Percentiles rank a stretch among this genome's conserved stretches.
Evolutionary conservation across 2,113 vertebrate species (phyloP).

Genomic region (Neotragus pygmaeus): DNA sequence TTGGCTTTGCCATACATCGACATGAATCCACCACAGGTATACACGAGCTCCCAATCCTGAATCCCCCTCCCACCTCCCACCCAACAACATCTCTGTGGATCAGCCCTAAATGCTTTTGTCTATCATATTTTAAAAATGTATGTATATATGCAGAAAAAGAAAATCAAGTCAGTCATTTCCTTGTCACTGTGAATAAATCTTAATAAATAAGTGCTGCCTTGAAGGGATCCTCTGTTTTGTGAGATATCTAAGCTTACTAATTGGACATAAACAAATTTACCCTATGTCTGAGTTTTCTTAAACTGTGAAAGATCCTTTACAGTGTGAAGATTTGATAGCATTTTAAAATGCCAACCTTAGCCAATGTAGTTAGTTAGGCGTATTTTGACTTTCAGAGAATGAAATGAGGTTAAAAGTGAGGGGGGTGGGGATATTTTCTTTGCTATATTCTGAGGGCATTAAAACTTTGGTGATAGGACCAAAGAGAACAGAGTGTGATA

Average conservation of each 20-base stretch:
- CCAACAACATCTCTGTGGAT: too few relatives aligned
- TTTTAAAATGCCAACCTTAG: slow-evolving; percentile 70
- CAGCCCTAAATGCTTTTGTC: not conserved
- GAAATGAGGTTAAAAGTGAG: slow-evolving; percentile 27
- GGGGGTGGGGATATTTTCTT: not conserved
- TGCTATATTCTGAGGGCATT: not conserved
- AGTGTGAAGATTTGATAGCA: slow-evolving; percentile 49
- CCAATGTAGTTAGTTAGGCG: slow-evolving; percentile 65
- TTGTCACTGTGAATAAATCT: not conserved
- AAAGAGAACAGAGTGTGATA: not conserved
- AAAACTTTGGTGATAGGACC: slow-evolving; percentile 16
- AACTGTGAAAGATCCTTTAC: slow-evolving; percentile 64
- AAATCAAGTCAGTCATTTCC: not conserved
- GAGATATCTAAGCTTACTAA: slow-evolving; percentile 59
- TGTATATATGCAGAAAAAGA: not conserved
- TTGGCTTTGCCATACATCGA: too few relatives aligned
- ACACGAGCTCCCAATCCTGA: too few relatives aligned
- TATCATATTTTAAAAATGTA: not conserved
- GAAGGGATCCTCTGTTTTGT: slow-evolving; percentile 4
- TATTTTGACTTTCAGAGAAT: slow-evolving; percentile 43
- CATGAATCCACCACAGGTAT: too few relatives aligned
- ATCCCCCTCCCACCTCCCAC: too few relatives aligned
- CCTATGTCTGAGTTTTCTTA: slow-evolving; percentile 33
- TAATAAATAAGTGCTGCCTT: not conserved
- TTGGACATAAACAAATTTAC: slow-evolving; percentile 56